Evolutionary conservation across 2,797 vertebrate genomes (phyloP).

Genomic region (Phoxinus dragarum): DNA sequence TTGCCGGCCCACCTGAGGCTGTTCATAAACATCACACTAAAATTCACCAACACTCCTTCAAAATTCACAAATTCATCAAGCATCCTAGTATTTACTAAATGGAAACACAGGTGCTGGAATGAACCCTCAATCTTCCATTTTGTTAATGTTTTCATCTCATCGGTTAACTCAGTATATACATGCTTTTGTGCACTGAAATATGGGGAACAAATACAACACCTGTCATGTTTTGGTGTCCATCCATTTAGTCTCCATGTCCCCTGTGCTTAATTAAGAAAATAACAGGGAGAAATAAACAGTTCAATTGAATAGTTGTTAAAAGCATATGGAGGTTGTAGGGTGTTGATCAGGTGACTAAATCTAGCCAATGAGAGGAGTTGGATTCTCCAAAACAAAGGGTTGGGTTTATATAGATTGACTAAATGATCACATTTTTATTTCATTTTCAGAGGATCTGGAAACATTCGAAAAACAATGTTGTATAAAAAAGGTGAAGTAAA

Average conservation of each 20-base stretch:
- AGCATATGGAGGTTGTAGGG: neutral
- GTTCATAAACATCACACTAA: constrained; percentile 66
- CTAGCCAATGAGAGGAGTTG: neutral
- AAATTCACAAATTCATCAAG: constrained; percentile 62
- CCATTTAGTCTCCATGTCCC: neutral
- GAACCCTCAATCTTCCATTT: neutral
- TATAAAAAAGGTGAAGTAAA: neutral
- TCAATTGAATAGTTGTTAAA: neutral
- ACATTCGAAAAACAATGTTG: neutral
- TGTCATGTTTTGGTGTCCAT: neutral
- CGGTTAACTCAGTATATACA: neutral
- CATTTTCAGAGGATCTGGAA: neutral
- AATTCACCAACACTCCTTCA: constrained; percentile 58
- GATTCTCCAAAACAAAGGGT: neutral
- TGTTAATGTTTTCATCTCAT: neutral
- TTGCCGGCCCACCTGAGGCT: constrained; percentile 70
- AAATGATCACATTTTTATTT: neutral
- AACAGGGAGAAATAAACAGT: neutral
- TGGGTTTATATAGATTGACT: neutral
- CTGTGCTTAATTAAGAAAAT: neutral
- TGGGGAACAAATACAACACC: neutral
- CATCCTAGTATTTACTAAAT: neutral
- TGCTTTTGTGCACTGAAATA: neutral
- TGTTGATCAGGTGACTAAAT: neutral
- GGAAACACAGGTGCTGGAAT: neutral